Base-by-base conservation (phyloP, 2,113 vertebrate genomes). In the Oryzias woworae region DNA sequence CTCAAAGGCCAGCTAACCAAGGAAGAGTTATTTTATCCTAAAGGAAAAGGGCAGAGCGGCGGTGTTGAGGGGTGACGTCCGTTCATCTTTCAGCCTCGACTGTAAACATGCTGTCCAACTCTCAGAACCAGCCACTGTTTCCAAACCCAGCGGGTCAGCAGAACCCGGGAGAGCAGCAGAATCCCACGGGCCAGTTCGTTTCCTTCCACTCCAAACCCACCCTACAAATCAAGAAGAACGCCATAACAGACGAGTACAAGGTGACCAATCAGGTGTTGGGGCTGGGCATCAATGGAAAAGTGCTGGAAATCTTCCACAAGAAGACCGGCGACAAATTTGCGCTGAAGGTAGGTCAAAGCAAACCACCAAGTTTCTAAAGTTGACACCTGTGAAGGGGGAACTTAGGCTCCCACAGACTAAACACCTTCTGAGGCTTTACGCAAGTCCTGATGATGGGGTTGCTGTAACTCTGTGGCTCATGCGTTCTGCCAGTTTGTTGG, bases 241-340 rank as follows among this genome's bases (percentile, higher is more conserved):
- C 95, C 82, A 97, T 98, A 73, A 95, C 94, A 20, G 96, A 97
- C 69, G 95, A 98, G 58, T 98, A 98, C 93, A 96, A 95, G 92
- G 94, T 98, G 79, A 98, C 96, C 80, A 95, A 89, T 77, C 95
- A 96, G 89, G 96, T 98, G 58, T 82, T 97, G 85, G 96, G 96
- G 7, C 90, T 96, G 71, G 96, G 96, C 50, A 98, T 98, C 90
- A 98, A 98, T 86, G 95, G 96, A 36, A 96, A 95, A 88, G 96
- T 98, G 70, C 84, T 98, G 53, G 95, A 96, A 74, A 95, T 98
- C 78, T 94, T 94, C 66, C 93, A 92, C 50, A 97, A 94, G 92
- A 94, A 93, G 76, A 94, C 89, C 7, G 94, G 91, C 5, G 94
- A 95, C 58, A 96, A 96, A 77, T 97, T 94, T 66, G 96, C 96